phyloP scores from a whole-genome alignment of 2,888 invertebrate genomes.

The Apamea epomidion region DNA sequence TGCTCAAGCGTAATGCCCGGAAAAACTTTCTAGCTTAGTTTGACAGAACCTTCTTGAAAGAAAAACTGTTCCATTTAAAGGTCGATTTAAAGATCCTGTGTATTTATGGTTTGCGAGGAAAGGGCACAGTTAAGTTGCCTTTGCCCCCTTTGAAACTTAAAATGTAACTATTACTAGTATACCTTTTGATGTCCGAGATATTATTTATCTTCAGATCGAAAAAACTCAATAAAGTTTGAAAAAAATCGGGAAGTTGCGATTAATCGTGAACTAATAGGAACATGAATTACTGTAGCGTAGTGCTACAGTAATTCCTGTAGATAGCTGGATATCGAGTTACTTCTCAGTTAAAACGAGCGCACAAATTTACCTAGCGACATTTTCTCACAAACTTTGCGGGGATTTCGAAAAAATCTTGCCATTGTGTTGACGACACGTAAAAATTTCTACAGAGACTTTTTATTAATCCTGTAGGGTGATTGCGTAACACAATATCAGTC shows the following conservation, averaged over 20 bases:
- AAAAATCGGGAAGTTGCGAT: conserved; percentile 5
- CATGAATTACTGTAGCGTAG: too few relatives aligned
- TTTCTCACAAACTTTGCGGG: conserved; percentile 6
- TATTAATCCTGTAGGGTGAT: too few relatives aligned
- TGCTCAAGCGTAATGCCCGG: background rate
- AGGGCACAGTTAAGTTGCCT: background rate
- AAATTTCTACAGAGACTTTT: too few relatives aligned
- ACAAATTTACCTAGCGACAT: conserved; percentile 7
- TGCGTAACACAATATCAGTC: too few relatives aligned
- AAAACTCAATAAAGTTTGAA: background rate
- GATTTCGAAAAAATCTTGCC: conserved; percentile 16
- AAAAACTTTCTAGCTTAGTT: conserved; percentile 9
- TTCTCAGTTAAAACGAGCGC: conserved; percentile 21
- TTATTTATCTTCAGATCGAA: conserved; percentile 16
- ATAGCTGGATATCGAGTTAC: conserved; percentile 16
- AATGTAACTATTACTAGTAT: background rate
- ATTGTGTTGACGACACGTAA: conserved; percentile 1
- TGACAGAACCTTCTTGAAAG: background rate
- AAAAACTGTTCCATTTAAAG: conserved; percentile 1
- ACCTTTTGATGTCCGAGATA: background rate
- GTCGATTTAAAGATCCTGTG: conserved; percentile 1
- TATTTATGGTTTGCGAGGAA: background rate
- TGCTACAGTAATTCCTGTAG: background rate
- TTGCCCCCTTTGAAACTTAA: background rate
- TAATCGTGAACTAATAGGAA: conserved; percentile 17